phyloP scores from a whole-genome alignment of 2,888 invertebrate species.

The Lasius fuliginosus region DNA sequence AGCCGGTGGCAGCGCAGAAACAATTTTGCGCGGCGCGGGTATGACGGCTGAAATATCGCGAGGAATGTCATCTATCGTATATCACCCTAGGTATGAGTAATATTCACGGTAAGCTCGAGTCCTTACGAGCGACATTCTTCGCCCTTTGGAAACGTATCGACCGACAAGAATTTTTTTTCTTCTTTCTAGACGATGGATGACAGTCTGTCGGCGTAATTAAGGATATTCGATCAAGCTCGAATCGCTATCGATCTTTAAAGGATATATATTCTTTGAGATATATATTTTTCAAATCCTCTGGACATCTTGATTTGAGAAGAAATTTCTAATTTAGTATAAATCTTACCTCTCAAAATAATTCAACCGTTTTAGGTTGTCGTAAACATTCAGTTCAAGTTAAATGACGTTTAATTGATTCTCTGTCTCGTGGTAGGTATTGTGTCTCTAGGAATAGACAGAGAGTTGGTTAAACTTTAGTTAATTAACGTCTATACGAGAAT shows the following conservation, averaged over 20 bases:
- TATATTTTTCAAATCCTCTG: not conserved
- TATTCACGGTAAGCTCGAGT: conserved; percentile 31
- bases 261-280: too few relatives aligned
- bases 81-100: conserved; percentile 43
- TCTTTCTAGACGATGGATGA: conserved; percentile 3
- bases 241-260: conserved; percentile 60
- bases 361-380: not conserved
- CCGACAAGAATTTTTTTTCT: conserved; percentile 26
- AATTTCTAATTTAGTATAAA: not conserved
- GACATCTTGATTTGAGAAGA: too few relatives aligned
- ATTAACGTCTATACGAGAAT: conserved; percentile 12
- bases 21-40: conserved; percentile 47
- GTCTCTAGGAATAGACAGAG: not conserved
- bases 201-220: conserved; percentile 64
- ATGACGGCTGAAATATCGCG: conserved; percentile 52
- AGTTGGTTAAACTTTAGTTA: conserved; percentile 10
- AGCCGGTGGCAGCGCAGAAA: conserved; percentile 48
- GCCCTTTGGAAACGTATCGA: conserved; percentile 26
- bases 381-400: not conserved
- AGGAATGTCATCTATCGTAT: conserved; percentile 54
- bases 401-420: not conserved
- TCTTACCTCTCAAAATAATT: not conserved
- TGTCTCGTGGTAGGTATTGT: not conserved
- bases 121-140: conserved; percentile 50
- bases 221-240: conserved; percentile 67